Evolutionary conservation across 2,888 invertebrate genomes (phyloP), one percentile per base, ranked within the genome.

Genomic region (Ptychoptera albimana): DNA sequence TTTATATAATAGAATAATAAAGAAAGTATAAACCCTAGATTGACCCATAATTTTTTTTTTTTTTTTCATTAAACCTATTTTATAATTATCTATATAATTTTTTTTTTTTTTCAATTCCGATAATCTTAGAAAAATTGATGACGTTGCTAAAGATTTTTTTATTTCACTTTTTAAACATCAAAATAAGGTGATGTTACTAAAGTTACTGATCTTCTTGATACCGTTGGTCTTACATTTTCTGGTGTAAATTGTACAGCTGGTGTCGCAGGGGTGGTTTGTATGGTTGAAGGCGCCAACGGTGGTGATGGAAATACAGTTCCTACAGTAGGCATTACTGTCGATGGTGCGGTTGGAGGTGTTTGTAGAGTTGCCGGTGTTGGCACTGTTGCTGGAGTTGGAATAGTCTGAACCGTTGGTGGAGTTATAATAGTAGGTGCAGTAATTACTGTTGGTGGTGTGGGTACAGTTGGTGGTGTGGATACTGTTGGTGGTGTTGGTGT

Each of bases 401-500:
- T 15, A 30, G 32, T 15, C 1, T 34, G 8, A 8, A 34, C 15
- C 8, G 42, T 13, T 37, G 43, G 16, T 9, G 42, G 42, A 34
- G 10, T 7, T 14, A 38, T 23, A 8, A 38, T 15, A 31, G 36
- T 42, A 4, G 35, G 34, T 30, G 2, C 23, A n/a, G n/a, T 13
- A 9, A 2, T 8, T 13, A 12, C 35, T 10, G 29, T 39, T 29
- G 16, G 29, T 23, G 23, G 12, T 9, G 29, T 39, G 10, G 34
- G 31, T 8, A 7, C 10, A 7, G 8, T 14, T 1, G 15, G 8
- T 2, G 13, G 37, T 13, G 37, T 29, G 6, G 10, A 30, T 15
- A 14, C 10, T 43, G 31, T 55, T 16, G 53, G 53, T 8, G 50
- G 46, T 15, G 53, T 56, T 10, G 52, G 54, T 13, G 39, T 39